Conservation (phyloP, 2,113 vertebrate genomes). For the Pelvicachromis taeniatus region DNA sequence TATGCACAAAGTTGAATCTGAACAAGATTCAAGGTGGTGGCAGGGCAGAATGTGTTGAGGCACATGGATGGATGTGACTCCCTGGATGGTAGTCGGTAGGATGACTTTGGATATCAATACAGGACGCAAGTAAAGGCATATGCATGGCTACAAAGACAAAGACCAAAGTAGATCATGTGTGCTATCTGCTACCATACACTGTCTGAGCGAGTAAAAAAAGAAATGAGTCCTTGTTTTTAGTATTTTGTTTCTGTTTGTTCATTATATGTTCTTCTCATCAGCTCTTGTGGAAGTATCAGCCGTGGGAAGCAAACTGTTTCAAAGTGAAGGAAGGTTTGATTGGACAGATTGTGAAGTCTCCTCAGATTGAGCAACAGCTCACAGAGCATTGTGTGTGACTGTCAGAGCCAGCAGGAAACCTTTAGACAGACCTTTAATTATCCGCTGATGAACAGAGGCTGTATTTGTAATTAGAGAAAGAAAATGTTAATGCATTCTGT, state of each 20-base stretch:
- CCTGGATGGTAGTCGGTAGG: background rate
- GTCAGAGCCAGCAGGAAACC: constrained; percentile 19
- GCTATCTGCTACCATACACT: background rate
- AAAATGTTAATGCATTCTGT: constrained; percentile 62
- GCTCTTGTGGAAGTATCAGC: background rate
- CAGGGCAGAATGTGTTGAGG: background rate
- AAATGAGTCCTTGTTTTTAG: background rate
- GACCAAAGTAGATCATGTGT: background rate
- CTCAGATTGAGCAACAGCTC: background rate
- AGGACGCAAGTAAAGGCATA: background rate
- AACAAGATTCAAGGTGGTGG: background rate
- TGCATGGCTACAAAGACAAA: background rate
- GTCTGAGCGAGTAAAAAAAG: background rate
- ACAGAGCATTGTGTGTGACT: background rate
- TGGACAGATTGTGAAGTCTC: background rate
- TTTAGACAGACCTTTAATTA: constrained; percentile 47
- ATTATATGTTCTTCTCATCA: background rate
- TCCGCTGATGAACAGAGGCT: constrained; percentile 17
- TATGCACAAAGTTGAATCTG: background rate
- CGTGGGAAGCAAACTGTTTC: background rate
- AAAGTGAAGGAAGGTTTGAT: background rate
- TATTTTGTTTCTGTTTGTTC: background rate
- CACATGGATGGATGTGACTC: background rate
- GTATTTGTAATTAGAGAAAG: constrained; percentile 47
- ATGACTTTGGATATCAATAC: background rate